Base-by-base conservation (phyloP, 2,888 invertebrate genomes). In the Venusia cambrica region DNA sequence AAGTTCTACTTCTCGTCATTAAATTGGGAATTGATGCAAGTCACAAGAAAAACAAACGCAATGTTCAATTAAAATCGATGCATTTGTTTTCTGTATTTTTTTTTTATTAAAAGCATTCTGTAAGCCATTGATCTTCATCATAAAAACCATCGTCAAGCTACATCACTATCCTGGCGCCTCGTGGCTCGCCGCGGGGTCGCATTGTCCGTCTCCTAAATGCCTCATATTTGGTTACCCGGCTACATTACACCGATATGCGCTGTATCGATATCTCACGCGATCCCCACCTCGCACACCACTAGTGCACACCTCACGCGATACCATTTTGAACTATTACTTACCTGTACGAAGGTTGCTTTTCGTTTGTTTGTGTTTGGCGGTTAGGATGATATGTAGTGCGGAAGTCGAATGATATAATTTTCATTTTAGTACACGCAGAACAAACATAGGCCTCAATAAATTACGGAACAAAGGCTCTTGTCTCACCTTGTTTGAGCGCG, bases 141-240 rank as follows among this genome's bases (percentile, higher is more conserved):
- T 12, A 7, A 3, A 11, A 20, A 22, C 6, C 5, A 28, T 39
- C 25, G 29, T 18, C 10, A 18, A 30, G 14, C 28, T 25, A 18
- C 75, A 56, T 33, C 75, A 47, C 78, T 78, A 65, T 3, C 46
- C 50, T 73, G 85, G 85, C 85, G 84, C 84, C 84, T 79, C 67
- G 53, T 51, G 67, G 50, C 52, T 46, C 79, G 62, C 84, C 68
- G 73, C 83, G 72, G 85, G 83, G 72, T 56, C 58, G 66, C 74
- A 77, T 81, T 83, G 83, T 84, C 65, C 75, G 69, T 59, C 65
- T 68, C 62, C 74, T 83, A 81, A 81, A 73, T 80, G 83, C 80
- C 84, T 84, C 78, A 83, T 85, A 85, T 84, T 83, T 62, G 78
- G 84, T 83, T 83, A 84, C 85, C 71, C 71, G 72, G 61, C 71